Evolutionary conservation across 2,888 invertebrate species (phyloP).

Genomic region (Polylopha cassiicola): DNA sequence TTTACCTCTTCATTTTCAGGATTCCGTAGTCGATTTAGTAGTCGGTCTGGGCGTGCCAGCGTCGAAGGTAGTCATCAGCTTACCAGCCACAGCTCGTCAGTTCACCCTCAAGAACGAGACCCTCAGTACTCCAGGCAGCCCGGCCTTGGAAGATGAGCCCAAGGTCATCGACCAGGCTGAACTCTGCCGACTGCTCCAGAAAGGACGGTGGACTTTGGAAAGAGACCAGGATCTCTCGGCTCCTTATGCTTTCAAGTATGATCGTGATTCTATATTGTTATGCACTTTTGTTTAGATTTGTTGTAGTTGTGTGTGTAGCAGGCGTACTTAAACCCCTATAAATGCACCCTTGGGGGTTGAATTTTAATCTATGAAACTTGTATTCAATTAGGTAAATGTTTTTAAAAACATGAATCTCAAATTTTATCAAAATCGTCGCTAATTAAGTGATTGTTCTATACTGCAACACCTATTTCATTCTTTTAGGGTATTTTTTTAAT

Average conservation of each 20-base stretch:
- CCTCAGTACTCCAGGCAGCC: conserved; percentile 83
- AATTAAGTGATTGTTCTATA: no score
- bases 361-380: no score
- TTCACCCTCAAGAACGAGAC: conserved; percentile 81
- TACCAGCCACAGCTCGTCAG: conserved; percentile 82
- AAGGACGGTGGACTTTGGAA: conserved; percentile 83
- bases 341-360: no score
- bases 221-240: conserved; percentile 87
- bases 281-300: no score
- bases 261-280: no score
- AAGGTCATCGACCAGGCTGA: conserved; percentile 76
- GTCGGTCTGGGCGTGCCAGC: conserved; percentile 83
- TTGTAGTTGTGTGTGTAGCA: no score
- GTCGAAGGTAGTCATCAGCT: conserved; percentile 82
- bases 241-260: conserved; percentile 84
- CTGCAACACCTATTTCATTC: conserved; percentile 1
- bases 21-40: conserved; percentile 85
- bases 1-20: conserved; percentile 59
- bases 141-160: conserved; percentile 77
- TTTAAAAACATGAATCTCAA: no score
- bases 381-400: no score
- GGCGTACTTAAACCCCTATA: no score
- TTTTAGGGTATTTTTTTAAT: conserved; percentile 15
- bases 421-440: no score
- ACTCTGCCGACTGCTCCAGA: conserved; percentile 77